These are phyloP conservation scores for Passerculus sandwichensis DNA, from an alignment of 2,797 vertebrate genomes.

Conservation along the genomic window DNA sequence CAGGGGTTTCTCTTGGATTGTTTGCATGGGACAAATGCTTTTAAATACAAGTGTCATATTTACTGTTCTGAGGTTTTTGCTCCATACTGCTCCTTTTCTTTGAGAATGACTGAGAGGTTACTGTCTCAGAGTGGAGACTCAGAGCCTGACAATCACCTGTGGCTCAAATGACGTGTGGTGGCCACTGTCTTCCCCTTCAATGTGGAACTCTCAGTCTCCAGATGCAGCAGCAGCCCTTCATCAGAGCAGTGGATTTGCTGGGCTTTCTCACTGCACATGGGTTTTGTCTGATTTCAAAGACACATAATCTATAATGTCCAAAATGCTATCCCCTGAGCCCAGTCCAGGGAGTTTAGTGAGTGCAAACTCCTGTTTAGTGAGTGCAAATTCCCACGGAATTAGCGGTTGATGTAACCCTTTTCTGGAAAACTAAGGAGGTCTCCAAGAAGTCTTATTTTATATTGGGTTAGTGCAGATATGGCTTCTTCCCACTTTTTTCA, in stretches of 20 bases:
- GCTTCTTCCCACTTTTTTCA: background rate
- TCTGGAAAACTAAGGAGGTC: background rate
- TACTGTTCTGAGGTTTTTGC: background rate
- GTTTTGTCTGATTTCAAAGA: background rate
- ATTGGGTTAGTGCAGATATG: background rate
- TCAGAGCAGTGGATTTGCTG: background rate
- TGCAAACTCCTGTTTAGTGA: background rate
- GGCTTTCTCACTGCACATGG: background rate
- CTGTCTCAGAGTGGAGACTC: background rate
- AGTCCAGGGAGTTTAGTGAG: background rate
- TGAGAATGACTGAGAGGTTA: background rate
- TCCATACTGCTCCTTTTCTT: background rate
- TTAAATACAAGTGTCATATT: background rate
- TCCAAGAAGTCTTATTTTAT: background rate
- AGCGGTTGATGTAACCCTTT: background rate
- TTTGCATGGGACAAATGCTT: background rate
- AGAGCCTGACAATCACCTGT: background rate
- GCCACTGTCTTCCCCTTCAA: background rate
- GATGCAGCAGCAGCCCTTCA: background rate
- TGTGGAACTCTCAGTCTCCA: background rate
- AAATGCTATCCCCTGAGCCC: background rate
- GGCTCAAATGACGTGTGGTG: accelerated
- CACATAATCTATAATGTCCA: background rate
- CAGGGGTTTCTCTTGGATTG: background rate
- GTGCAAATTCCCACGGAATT: background rate